phyloP scores from a whole-genome alignment of 2,797 vertebrate genomes.

The Tenualosa thibaudeaui region DNA sequence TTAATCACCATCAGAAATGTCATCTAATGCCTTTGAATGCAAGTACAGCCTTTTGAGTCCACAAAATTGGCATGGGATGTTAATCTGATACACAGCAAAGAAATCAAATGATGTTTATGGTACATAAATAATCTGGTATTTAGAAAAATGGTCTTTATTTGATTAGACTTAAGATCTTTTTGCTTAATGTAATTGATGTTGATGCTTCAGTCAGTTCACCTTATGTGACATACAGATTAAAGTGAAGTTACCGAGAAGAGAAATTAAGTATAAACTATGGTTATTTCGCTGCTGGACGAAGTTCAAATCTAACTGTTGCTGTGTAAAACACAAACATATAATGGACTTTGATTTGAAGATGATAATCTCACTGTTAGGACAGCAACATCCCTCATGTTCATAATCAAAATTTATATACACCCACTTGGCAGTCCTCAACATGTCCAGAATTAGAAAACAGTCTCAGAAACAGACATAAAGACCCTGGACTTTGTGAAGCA shows the following conservation, averaged over 20 bases:
- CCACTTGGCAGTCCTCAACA: not conserved
- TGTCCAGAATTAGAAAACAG: not conserved
- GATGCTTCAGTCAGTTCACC: not conserved
- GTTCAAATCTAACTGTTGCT: not conserved
- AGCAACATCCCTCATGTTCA: not conserved
- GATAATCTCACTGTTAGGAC: not conserved
- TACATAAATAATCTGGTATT: conserved; percentile 21
- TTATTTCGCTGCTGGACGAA: not conserved
- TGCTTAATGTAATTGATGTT: not conserved
- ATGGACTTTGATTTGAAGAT: not conserved
- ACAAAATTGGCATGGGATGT: not conserved
- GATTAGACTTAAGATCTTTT: conserved; percentile 4
- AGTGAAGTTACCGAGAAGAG: not conserved
- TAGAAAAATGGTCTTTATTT: conserved; percentile 6
- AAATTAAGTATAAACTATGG: not conserved
- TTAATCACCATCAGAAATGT: conserved; percentile 10
- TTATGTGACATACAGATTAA: not conserved
- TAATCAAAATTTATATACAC: not conserved
- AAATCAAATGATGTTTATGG: conserved; percentile 4
- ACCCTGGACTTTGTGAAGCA: not conserved
- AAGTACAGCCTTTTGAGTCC: not conserved
- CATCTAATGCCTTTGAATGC: conserved; percentile 4
- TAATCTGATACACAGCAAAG: not conserved
- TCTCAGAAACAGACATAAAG: not conserved
- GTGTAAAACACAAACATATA: not conserved